Evolutionary conservation across 1,140 invertebrate genomes (phyloP), one percentile per base, ranked within the genome.

Genomic region (Bradynema listronoti): DNA sequence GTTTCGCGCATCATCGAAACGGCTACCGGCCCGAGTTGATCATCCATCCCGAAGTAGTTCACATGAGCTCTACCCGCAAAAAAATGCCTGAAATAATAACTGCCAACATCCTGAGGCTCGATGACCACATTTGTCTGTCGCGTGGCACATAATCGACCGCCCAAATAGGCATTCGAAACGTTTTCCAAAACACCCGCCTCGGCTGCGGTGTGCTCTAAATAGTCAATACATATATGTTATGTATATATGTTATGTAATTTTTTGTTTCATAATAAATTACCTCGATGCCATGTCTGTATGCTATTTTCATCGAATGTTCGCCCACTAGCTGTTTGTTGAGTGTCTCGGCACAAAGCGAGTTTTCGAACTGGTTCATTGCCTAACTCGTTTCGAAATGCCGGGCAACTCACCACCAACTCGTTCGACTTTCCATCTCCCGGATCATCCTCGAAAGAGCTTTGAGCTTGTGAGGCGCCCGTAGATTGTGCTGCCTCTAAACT

Each of bases 21-120:
- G 5, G 90, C 91, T 5, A 96, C 84, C n/a, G 92, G 91, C 2
- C 92, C 92, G 7, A 93, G 80, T 63, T 87, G 86, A 62, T 94
- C 91, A 80, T 95, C 91, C 83, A 89, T 87, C 14, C 92, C 91
- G 81, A 95, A 91, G 87, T 90, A 95, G 25, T 62, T 45, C 16
- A 62, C 42, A 27, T 62, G 60, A 70, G 68, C n/a, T 70, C 72
- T 51, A 30, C 77, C 74, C 47, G 66, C 65, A 54, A 77, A 77
- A 47, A 75, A 77, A 53, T 77, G 74, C 19, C 74, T 46, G 59
- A 63, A 61, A 34, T 14, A 58, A 14, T 25, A 53, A 54, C 36
- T 22, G 19, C 74, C 74, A n/a, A 75, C 63, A 57, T 77, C 74
- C 45, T 76, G 72, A 4, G 73, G 73, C 39, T 77, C 74, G 33